A percentile compares a stretch with the other conserved stretches of the same genome.
phyloP scores from a whole-genome alignment of 2,113 vertebrate species.

The Ranitomeya imitator region DNA sequence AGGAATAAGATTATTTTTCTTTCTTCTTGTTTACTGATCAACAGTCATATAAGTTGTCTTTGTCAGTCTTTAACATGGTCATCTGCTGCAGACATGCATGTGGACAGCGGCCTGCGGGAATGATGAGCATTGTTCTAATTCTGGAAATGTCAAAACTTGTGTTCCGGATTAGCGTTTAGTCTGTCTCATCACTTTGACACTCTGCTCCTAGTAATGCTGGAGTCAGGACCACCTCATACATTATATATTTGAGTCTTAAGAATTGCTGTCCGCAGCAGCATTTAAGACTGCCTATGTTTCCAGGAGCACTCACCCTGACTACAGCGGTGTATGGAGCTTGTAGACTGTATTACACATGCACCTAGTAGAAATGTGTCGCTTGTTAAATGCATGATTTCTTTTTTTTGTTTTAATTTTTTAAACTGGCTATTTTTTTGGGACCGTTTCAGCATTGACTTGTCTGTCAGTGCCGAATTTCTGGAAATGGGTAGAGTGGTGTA shows the following conservation, averaged over 20 bases:
- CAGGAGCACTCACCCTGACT: slow-evolving; percentile 13
- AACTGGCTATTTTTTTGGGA: neutral
- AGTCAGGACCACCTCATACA: slow-evolving; percentile 26
- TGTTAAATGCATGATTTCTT: neutral
- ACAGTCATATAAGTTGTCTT: neutral
- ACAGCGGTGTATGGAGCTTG: neutral
- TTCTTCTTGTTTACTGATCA: neutral
- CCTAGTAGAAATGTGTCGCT: neutral
- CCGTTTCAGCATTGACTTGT: too few relatives aligned
- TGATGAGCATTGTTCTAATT: neutral
- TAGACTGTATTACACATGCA: neutral
- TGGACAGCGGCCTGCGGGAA: too few relatives aligned
- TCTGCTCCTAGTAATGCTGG: neutral
- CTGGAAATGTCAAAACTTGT: neutral
- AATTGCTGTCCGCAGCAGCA: slow-evolving; percentile 2
- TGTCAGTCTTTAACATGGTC: neutral
- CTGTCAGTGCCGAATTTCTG: too few relatives aligned
- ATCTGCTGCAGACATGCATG: neutral
- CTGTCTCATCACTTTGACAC: neutral
- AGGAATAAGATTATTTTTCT: neutral
- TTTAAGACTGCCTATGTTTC: slow-evolving; percentile 40
- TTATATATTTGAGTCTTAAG: slow-evolving; percentile 45
- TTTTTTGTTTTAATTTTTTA: neutral
- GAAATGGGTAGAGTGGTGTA: too few relatives aligned
- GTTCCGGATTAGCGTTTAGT: neutral